Conservation (phyloP, 2,888 invertebrate genomes). For the Torymus tubicola region DNA sequence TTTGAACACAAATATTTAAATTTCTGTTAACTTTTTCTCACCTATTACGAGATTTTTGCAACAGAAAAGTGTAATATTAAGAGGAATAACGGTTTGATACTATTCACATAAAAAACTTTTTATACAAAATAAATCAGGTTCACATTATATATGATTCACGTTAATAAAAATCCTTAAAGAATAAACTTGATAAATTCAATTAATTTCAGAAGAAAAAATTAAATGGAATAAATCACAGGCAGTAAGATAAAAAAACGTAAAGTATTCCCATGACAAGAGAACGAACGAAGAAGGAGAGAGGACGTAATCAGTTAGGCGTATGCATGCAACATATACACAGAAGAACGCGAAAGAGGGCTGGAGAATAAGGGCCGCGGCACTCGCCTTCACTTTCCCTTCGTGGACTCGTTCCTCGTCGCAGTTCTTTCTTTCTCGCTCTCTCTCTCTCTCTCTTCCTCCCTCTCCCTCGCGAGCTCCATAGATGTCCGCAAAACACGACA, state of each 20-base stretch:
- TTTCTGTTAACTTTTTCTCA: too few relatives aligned
- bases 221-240: background rate
- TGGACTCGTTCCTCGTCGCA: background rate
- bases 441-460: too few relatives aligned
- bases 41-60: too few relatives aligned
- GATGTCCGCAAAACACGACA: slow-evolving; percentile 62
- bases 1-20: too few relatives aligned
- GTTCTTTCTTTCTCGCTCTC: background rate
- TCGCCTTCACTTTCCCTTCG: background rate
- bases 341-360: background rate
- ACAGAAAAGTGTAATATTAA: too few relatives aligned
- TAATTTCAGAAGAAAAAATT: background rate
- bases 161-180: background rate
- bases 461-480: background rate
- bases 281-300: slow-evolving; percentile 1
- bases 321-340: background rate
- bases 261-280: background rate
- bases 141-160: background rate
- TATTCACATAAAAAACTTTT: too few relatives aligned
- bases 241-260: too few relatives aligned
- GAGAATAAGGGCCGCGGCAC: background rate
- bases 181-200: background rate
- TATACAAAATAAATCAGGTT: background rate
- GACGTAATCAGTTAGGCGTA: slow-evolving; percentile 26
- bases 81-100: too few relatives aligned